Base-by-base conservation (phyloP, 2,113 vertebrate species). In the Pimephales promelas region DNA sequence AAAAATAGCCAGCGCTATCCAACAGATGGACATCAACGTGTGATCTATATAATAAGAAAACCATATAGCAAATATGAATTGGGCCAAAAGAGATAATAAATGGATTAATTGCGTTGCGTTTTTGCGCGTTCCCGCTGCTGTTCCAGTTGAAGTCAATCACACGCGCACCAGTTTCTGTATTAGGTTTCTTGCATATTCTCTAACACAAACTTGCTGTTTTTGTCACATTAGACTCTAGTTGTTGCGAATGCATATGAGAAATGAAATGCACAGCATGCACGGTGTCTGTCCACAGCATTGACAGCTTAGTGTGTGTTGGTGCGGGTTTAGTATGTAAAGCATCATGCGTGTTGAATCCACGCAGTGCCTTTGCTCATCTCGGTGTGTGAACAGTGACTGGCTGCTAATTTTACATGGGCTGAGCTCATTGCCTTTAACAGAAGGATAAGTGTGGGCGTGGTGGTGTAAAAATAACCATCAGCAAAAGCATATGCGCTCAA, bases 401-500 rank as follows among this genome's bases (percentile, higher is more conserved):
- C 47, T 28, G 61, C 56, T 77, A 77, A 77, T 71, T 76, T 79
- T 70, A 77, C 61, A 57, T n/a, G 28, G 79, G 73, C 10, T 75
- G 24, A 75, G 78, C 78, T 79, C 59, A 79, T 79, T 79, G 78
- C 78, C 78, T 79, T 78, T 79, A 79, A 66, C 78, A 66, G 78
- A 79, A 79, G 59, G 78, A 79, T 79, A 52, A 49, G 78, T 52
- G 78, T 79, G 78, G 78, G 78, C 78, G 78, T 79, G 78, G 78
- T 66, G 78, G 78, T 66, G 78, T 79, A 79, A 79, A 79, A 79
- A 79, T 79, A 79, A 66, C 61, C 78, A 79, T 49, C 59, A 52
- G 78, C 78, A 66, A 79, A 40, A 66, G 57, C 77, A 49, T 31
- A 79, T n/a, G 59, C 40, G 59, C 57, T 79, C 40, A 34, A 49